These are phyloP conservation scores for Euthynnus affinis DNA, from an alignment of 2,797 vertebrate genomes.

Conservation along the genomic window DNA sequence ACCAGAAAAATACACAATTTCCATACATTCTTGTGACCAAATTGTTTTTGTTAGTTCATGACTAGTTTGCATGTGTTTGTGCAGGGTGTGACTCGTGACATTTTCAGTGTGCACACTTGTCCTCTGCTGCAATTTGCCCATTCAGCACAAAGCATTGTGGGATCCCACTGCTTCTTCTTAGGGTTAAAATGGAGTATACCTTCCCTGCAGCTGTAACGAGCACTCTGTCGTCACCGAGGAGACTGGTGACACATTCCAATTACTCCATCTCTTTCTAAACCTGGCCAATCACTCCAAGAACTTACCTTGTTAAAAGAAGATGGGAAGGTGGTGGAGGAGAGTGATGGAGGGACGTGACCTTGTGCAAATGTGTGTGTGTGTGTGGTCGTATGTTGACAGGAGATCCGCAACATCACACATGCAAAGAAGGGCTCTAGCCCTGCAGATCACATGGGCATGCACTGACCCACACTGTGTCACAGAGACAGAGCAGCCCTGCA, in stretches of 20 bases:
- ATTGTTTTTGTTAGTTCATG: neutral
- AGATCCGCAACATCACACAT: constrained; percentile 55
- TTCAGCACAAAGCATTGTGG: constrained; percentile 74
- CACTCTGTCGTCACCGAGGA: constrained; percentile 49
- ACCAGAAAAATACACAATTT: neutral
- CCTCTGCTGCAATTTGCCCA: constrained; percentile 37
- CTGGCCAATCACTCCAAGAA: constrained; percentile 47
- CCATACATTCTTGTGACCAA: neutral
- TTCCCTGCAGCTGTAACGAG: constrained; percentile 58
- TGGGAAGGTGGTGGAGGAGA: constrained; percentile 28
- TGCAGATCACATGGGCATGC: constrained; percentile 33
- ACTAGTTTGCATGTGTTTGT: constrained; percentile 7
- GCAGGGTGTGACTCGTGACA: constrained; percentile 24
- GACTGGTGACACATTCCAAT: constrained; percentile 67
- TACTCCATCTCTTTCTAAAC: constrained; percentile 40
- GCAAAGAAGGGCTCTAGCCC: constrained; percentile 55
- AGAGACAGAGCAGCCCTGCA: constrained; percentile 53
- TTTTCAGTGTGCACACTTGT: constrained; percentile 43
- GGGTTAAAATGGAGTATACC: constrained; percentile 59
- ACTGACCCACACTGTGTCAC: constrained; percentile 26
- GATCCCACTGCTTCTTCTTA: constrained; percentile 63
- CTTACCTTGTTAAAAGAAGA: constrained; percentile 65
- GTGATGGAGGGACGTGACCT: constrained; percentile 59
- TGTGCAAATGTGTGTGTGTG: constrained; percentile 26
- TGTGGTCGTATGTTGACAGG: constrained; percentile 37